Percentiles rank a stretch among this genome's conserved stretches.
Conservation (phyloP, 2,888 invertebrate genomes). For the Sminthurinus aureus region DNA sequence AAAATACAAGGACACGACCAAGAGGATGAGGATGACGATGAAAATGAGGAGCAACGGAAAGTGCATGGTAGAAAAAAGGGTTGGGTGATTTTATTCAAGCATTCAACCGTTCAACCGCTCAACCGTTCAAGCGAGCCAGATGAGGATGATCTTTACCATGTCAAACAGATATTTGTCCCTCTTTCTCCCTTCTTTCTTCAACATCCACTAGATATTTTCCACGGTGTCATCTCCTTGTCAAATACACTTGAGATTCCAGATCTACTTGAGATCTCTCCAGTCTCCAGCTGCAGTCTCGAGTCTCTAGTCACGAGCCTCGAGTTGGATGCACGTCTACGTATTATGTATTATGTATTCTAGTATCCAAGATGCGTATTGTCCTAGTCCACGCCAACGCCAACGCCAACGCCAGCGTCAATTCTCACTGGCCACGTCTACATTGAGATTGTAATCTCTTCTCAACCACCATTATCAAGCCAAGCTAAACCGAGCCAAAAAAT, state of each 20-base stretch:
- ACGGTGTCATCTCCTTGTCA: slow-evolving; percentile 1
- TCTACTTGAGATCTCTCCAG: neutral
- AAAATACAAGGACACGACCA: no score
- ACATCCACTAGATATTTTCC: neutral
- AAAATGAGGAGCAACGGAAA: neutral
- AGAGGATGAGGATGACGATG: neutral
- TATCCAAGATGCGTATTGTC: neutral
- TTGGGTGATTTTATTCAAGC: no score
- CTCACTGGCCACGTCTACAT: no score
- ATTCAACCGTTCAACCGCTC: no score
- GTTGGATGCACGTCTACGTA: neutral
- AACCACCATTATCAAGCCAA: no score
- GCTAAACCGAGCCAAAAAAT: no score
- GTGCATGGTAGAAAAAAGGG: neutral
- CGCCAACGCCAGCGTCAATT: neutral
- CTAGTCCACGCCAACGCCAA: neutral
- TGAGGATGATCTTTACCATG: neutral
- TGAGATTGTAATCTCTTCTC: no score
- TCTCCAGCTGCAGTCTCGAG: no score
- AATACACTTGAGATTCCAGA: neutral
- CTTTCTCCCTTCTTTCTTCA: neutral
- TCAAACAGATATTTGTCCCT: slow-evolving; percentile 6
- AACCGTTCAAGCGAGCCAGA: neutral
- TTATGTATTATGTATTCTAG: neutral
- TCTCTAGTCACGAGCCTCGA: neutral